These are phyloP conservation scores for Thripadectes ignobilis DNA, from an alignment of 2,797 vertebrate species.

Conservation along the genomic window DNA sequence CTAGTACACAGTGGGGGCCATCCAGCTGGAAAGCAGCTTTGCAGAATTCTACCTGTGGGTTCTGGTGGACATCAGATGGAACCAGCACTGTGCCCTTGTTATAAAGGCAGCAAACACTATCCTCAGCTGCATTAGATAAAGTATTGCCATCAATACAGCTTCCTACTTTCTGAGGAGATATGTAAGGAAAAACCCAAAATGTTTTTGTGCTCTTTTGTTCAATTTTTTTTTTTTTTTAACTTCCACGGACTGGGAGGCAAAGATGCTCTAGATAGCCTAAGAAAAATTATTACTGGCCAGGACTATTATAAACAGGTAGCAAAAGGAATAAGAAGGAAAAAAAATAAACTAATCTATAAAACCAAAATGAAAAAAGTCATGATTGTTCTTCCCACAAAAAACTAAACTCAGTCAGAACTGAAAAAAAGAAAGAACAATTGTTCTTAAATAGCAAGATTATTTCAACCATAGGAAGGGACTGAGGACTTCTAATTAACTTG, in stretches of 20 bases:
- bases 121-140: background rate
- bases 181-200: background rate
- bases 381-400: background rate
- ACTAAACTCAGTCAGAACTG: background rate
- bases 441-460: background rate
- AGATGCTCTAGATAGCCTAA: background rate
- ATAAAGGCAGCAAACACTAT: background rate
- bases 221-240: background rate
- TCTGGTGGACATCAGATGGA: background rate
- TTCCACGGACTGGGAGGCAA: background rate
- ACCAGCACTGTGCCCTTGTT: background rate
- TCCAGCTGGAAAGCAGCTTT: background rate
- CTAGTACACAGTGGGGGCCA: background rate
- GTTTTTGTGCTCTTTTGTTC: background rate
- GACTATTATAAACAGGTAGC: background rate
- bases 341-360: background rate
- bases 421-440: background rate
- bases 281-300: background rate
- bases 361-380: background rate
- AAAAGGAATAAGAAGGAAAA: background rate
- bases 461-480: background rate
- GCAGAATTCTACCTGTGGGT: background rate
- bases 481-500: background rate
- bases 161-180: background rate
- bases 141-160: background rate